Percentiles rank a stretch among this genome's conserved stretches.
These are phyloP conservation scores for Drosophila auraria DNA, from an alignment of 1,140 invertebrate species.

Conservation along the genomic window DNA sequence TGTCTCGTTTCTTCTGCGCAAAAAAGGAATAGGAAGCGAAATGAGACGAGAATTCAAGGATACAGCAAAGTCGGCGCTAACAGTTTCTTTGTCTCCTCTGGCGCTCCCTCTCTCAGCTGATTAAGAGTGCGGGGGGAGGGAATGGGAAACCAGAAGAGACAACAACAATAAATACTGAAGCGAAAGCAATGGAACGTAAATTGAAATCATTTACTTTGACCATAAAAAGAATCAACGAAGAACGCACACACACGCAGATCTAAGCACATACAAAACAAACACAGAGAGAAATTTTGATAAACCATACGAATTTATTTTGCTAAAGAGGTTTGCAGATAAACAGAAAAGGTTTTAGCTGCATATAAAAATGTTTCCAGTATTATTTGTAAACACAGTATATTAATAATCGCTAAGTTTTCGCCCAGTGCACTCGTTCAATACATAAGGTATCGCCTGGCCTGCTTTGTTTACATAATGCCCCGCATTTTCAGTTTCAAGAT, in stretches of 20 bases:
- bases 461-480: conserved; percentile 41
- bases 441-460: conserved; percentile 20
- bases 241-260: conserved; percentile 10
- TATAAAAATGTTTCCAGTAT: too few relatives aligned
- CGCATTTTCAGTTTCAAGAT: conserved; percentile 58
- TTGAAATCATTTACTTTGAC: conserved; percentile 73
- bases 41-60: conserved; percentile 71
- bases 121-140: conserved; percentile 42
- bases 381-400: too few relatives aligned
- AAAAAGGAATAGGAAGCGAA: conserved; percentile 64
- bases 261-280: conserved; percentile 6
- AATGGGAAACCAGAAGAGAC: conserved; percentile 30
- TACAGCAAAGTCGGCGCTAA: conserved; percentile 58
- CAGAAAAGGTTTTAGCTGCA: too few relatives aligned
- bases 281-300: neutral
- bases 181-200: conserved; percentile 61
- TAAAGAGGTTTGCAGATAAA: conserved; percentile 14
- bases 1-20: conserved; percentile 48
- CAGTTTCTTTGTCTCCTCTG: conserved; percentile 65
- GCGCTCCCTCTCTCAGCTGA: conserved; percentile 54
- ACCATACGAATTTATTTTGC: neutral
- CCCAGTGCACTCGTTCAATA: conserved; percentile 6
- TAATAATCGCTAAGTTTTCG: neutral
- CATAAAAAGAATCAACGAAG: conserved; percentile 36
- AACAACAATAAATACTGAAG: conserved; percentile 41